These are phyloP conservation scores for Apeltes quadracus DNA, from an alignment of 2,113 vertebrate genomes.

Conservation along the genomic window DNA sequence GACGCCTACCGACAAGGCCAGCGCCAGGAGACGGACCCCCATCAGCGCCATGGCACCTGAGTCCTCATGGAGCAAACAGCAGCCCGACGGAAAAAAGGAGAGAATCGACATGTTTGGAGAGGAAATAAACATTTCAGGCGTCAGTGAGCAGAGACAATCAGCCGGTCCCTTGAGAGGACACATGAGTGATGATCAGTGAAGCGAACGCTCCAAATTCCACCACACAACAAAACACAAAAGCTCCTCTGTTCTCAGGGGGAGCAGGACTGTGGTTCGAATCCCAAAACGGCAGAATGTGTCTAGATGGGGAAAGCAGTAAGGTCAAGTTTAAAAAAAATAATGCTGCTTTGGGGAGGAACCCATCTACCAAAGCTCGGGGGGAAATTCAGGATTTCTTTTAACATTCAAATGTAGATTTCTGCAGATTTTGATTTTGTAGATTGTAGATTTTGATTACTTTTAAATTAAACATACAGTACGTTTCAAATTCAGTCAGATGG, in stretches of 20 bases:
- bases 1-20: constrained; percentile 44
- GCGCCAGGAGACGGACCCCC: constrained; percentile 44
- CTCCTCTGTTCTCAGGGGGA: constrained; percentile 53
- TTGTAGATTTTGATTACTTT: background rate
- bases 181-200: constrained; percentile 51
- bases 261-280: constrained; percentile 16
- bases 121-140: constrained; percentile 57
- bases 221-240: constrained; percentile 59
- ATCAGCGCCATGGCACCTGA: constrained; percentile 68
- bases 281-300: background rate
- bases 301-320: background rate
- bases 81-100: constrained; percentile 32
- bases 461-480: background rate
- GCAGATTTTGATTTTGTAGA: no score
- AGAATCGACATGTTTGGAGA: constrained; percentile 36
- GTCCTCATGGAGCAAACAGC: constrained; percentile 66
- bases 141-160: constrained; percentile 69
- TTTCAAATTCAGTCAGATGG: background rate
- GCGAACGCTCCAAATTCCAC: constrained; percentile 71
- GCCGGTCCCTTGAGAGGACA: constrained; percentile 31
- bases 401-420: no score
- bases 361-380: background rate
- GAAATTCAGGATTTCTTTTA: background rate
- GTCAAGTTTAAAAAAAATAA: background rate
- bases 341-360: background rate